Conservation (phyloP, 2,113 vertebrate genomes). For the Hepsetus odoe region DNA sequence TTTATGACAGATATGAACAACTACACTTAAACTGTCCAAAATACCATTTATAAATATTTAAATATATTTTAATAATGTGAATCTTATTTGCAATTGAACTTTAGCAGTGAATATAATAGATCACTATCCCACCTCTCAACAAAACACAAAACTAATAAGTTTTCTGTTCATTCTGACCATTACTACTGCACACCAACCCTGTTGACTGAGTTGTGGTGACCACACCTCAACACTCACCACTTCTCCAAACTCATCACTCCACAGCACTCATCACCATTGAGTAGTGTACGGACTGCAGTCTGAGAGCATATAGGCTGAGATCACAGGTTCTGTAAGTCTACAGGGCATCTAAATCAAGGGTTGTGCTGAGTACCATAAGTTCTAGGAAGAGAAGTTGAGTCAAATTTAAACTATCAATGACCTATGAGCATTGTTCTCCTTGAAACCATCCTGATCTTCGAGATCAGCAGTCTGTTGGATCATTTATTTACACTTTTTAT, state of each 20-base stretch:
- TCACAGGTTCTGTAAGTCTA: conserved; percentile 25
- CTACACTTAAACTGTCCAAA: no score
- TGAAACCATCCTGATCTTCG: background rate
- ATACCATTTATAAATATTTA: no score
- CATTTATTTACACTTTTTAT: background rate
- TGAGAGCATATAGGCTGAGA: conserved; percentile 15
- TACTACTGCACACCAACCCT: background rate
- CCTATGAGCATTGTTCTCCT: background rate
- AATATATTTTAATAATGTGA: no score
- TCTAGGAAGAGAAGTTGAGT: conserved; percentile 19
- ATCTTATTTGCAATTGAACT: background rate
- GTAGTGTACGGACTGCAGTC: conserved; percentile 20
- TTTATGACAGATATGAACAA: no score
- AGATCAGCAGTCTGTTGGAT: background rate
- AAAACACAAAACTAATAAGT: conserved; percentile 20
- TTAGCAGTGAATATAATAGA: no score
- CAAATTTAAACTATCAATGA: conserved; percentile 10
- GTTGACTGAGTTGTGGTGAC: conserved; percentile 35
- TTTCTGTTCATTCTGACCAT: conserved; percentile 7
- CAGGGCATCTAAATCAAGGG: conserved; percentile 38
- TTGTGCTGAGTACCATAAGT: background rate
- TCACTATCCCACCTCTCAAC: conserved; percentile 15
- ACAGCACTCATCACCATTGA: conserved; percentile 39
- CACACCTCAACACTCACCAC: conserved; percentile 37
- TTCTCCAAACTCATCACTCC: conserved; percentile 6